These are phyloP conservation scores for Melanotaenia nigrans DNA, from an alignment of 2,797 vertebrate species.

Conservation along the genomic window DNA sequence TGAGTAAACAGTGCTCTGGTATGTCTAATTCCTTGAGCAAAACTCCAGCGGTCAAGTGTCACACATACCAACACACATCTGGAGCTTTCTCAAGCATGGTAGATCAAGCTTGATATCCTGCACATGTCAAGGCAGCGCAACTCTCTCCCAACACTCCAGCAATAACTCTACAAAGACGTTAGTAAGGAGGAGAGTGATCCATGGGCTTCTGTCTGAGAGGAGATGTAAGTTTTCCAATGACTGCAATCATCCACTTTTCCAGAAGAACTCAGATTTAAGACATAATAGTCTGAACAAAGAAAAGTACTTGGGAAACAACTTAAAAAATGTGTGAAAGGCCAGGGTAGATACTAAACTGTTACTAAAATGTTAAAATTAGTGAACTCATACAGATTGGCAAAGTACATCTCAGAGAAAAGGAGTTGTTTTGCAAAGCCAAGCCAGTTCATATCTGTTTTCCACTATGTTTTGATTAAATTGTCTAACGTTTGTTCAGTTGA, in stretches of 20 bases:
- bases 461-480: constrained; percentile 28
- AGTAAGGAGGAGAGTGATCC: constrained; percentile 50
- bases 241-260: constrained; percentile 51
- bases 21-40: constrained; percentile 71
- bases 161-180: constrained; percentile 68
- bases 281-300: constrained; percentile 56
- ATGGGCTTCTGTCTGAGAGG: constrained; percentile 70
- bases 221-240: constrained; percentile 53
- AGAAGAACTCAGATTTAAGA: constrained; percentile 39
- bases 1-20: constrained; percentile 79
- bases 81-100: constrained; percentile 56
- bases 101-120: constrained; percentile 68
- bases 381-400: constrained; percentile 22
- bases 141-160: constrained; percentile 51
- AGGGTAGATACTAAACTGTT: constrained; percentile 34
- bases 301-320: constrained; percentile 45
- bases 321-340: constrained; percentile 32
- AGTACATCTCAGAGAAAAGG: constrained; percentile 25
- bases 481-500: constrained; percentile 8
- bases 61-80: constrained; percentile 79
- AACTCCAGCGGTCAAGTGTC: constrained; percentile 74
- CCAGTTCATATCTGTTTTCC: constrained; percentile 33
- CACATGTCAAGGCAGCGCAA: constrained; percentile 61
- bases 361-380: constrained; percentile 15
- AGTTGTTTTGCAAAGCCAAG: not conserved